A percentile compares a stretch with the other conserved stretches of the same genome.
Conservation (phyloP, 1,140 invertebrate species). For the Tachypleus tridentatus region DNA sequence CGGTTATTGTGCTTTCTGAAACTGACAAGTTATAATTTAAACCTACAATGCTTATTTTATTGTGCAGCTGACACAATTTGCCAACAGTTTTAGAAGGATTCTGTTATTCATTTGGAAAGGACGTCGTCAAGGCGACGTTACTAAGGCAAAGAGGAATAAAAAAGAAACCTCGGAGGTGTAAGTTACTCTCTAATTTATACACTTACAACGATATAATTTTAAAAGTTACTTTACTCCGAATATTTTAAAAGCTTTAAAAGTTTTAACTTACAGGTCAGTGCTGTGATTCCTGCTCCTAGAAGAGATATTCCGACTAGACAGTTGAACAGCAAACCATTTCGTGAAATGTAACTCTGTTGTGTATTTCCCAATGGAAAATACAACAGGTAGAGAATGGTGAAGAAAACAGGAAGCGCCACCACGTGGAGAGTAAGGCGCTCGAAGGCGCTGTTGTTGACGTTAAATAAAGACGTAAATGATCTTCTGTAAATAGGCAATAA, state of each 20-base stretch:
- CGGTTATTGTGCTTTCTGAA: no score
- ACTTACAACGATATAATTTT: no score
- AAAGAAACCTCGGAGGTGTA: no score
- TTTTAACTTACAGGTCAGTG: constrained; percentile 37
- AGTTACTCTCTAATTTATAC: no score
- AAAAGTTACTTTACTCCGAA: background rate
- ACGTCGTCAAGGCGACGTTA: no score
- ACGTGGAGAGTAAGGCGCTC: constrained; percentile 58
- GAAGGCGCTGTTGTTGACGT: constrained; percentile 55
- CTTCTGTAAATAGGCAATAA: constrained; percentile 7
- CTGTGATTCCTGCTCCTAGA: constrained; percentile 56
- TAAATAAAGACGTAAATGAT: constrained; percentile 30
- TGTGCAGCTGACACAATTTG: no score
- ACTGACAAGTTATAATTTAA: no score
- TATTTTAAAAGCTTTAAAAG: background rate
- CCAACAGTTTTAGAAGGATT: no score
- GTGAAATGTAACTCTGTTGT: constrained; percentile 58
- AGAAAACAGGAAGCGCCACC: constrained; percentile 58
- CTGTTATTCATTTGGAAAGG: no score
- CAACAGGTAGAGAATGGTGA: constrained; percentile 63
- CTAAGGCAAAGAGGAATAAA: no score
- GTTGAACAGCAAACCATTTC: constrained; percentile 69
- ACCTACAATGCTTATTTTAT: no score
- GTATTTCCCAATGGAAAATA: constrained; percentile 54
- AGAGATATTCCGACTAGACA: constrained; percentile 62